Percentiles rank a stretch among this genome's conserved stretches.
Evolutionary conservation across 2,888 invertebrate species (phyloP).

Genomic region (Seira ritae): DNA sequence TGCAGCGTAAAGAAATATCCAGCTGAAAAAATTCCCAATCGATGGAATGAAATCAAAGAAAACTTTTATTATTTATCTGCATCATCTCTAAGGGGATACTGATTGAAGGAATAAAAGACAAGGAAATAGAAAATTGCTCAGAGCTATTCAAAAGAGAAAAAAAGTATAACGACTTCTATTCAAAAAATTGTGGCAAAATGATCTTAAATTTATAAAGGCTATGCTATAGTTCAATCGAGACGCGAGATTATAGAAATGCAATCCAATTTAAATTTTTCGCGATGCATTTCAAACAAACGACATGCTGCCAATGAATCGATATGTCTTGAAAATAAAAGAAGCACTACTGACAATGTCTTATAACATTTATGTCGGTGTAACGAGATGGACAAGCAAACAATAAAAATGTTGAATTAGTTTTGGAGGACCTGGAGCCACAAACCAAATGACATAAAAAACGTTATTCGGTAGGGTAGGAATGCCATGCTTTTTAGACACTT

Average conservation of each 20-base stretch:
- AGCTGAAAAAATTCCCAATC: constrained; percentile 36
- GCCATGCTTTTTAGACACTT: too few relatives aligned
- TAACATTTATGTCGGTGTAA: too few relatives aligned
- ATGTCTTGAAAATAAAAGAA: too few relatives aligned
- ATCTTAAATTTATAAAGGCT: background rate
- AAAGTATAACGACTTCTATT: constrained; percentile 10
- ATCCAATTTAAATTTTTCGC: background rate
- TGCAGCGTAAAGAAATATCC: constrained; percentile 11
- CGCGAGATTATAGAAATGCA: background rate
- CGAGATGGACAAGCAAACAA: background rate
- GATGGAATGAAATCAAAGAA: constrained; percentile 32
- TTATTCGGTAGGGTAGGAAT: too few relatives aligned
- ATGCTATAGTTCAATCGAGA: too few relatives aligned
- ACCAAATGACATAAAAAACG: background rate
- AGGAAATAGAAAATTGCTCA: constrained; percentile 54
- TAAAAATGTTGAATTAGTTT: background rate
- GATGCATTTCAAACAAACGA: too few relatives aligned
- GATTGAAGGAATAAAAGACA: constrained; percentile 61
- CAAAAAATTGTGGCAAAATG: constrained; percentile 6
- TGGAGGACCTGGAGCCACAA: background rate
- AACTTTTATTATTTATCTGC: constrained; percentile 34
- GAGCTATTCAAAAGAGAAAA: constrained; percentile 22
- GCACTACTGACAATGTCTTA: too few relatives aligned
- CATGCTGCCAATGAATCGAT: too few relatives aligned
- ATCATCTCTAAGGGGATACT: constrained; percentile 33